phyloP scores from a whole-genome alignment of 2,113 vertebrate genomes.

The Thalassarche chlororhynchos region DNA sequence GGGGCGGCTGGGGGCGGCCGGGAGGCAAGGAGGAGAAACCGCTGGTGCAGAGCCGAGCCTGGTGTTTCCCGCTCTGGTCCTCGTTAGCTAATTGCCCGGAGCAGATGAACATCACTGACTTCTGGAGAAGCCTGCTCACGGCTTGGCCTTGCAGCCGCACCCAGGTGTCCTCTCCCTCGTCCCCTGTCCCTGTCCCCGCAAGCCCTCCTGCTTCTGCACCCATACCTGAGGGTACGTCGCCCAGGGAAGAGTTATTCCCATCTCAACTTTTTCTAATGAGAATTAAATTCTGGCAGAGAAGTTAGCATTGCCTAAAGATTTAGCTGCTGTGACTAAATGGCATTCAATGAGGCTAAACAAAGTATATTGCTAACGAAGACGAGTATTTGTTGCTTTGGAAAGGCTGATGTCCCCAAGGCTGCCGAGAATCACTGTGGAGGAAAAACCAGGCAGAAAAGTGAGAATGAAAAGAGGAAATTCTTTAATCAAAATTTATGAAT shows the following conservation, averaged over 20 bases:
- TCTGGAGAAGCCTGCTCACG: not conserved
- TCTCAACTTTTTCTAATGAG: not conserved
- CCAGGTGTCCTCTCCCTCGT: not conserved
- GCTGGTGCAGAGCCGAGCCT: not conserved
- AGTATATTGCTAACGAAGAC: not conserved
- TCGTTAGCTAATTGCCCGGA: not conserved
- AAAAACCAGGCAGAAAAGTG: not conserved
- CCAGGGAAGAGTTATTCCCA: not conserved
- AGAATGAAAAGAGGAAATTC: not conserved
- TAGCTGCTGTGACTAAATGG: not conserved
- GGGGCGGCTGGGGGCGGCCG: accelerated
- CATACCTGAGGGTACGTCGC: accelerated
- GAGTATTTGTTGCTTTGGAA: not conserved
- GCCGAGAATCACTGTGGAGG: not conserved
- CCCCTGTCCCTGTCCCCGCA: not conserved
- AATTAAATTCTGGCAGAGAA: not conserved
- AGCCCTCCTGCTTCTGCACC: not conserved
- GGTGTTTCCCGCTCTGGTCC: not conserved
- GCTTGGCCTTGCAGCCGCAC: too few relatives aligned
- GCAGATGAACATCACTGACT: not conserved
- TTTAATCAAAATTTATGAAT: not conserved
- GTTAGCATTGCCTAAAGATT: not conserved
- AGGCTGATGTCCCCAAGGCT: not conserved
- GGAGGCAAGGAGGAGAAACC: not conserved
- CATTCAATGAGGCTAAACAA: not conserved